Evolutionary conservation across 2,113 vertebrate species (phyloP), one percentile per base, ranked within the genome.

Genomic region (Cervus canadensis): DNA sequence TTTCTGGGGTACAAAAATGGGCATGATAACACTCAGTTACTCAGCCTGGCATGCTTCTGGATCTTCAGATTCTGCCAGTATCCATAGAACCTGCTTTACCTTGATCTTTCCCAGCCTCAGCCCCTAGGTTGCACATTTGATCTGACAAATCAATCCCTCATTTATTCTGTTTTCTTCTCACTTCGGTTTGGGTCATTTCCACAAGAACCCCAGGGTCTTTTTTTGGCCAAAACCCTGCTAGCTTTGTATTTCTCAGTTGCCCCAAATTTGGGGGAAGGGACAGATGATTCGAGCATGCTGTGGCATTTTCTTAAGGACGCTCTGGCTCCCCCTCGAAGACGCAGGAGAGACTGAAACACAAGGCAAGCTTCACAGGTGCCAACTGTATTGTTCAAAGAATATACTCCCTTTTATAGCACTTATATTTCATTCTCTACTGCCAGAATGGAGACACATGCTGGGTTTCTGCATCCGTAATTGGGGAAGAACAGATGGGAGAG

Each of bases 341-440:
- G 26, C 40, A 94, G 1, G 25, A 1, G 9, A 17, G 13, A 67
- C 59, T 33, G 89, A 89, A 96, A 95, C 0, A 0, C 30, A 83
- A 98, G 94, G 52, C 33, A 96, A 97, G 83, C 62, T 87, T 89
- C 91, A 0, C 98, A 98, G 98, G 98, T 98, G 98, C 98, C 98
- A 97, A 92, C 64, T 84, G 94, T 74, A 74, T 98, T 98, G 98
- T 98, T 99, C 98, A 97, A 98, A 98, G 98, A 97, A 98, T 97
- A 98, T 91, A 98, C 95, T 96, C 89, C 96, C 97, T 98, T 99
- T 98, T 98, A 98, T 96, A 96, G 89, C 1, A 3, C 95, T 97
- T 98, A 82, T 99, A 99, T 99, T 99, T 99, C 98, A 99, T 98
- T 97, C 98, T 99, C 98, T 98, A 98, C 98, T 98, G 98, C 98